These are phyloP conservation scores for Bombus huntii DNA, from an alignment of 1,140 invertebrate species.

Conservation along the genomic window DNA sequence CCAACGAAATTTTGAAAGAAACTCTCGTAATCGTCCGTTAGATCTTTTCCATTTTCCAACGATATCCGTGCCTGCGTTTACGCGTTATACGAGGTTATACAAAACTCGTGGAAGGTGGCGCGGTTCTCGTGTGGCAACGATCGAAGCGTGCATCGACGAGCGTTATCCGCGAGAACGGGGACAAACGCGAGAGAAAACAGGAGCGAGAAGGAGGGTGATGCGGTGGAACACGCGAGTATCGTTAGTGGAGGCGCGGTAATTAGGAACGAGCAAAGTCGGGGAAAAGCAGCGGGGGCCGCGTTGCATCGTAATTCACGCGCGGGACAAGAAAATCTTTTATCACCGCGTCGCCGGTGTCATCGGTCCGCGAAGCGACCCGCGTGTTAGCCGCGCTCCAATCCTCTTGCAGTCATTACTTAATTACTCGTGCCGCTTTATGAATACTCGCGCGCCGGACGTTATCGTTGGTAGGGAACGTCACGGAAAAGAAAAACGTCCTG, in stretches of 20 bases:
- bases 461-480: conserved; percentile 45
- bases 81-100: neutral
- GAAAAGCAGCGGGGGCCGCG: neutral
- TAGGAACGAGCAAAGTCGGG: conserved; percentile 22
- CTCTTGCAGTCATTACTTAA: conserved; percentile 62
- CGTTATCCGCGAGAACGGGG: conserved; percentile 3
- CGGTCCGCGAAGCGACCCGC: conserved; percentile 18
- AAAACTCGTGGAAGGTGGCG: neutral
- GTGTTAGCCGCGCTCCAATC: conserved; percentile 60
- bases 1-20: neutral
- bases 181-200: neutral
- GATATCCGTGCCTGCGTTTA: neutral
- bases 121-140: conserved; percentile 7
- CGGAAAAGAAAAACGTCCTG: conserved; percentile 4
- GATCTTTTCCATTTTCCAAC: neutral
- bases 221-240: conserved; percentile 17
- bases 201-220: neutral
- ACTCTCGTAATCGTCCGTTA: too few species aligned
- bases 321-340: conserved; percentile 65
- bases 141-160: neutral
- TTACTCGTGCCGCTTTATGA: conserved; percentile 62
- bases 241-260: conserved; percentile 36
- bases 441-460: conserved; percentile 57
- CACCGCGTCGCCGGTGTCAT: conserved; percentile 58
- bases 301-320: conserved; percentile 41